phyloP scores from a whole-genome alignment of 2,888 invertebrate genomes.

The Apotomis capreana region DNA sequence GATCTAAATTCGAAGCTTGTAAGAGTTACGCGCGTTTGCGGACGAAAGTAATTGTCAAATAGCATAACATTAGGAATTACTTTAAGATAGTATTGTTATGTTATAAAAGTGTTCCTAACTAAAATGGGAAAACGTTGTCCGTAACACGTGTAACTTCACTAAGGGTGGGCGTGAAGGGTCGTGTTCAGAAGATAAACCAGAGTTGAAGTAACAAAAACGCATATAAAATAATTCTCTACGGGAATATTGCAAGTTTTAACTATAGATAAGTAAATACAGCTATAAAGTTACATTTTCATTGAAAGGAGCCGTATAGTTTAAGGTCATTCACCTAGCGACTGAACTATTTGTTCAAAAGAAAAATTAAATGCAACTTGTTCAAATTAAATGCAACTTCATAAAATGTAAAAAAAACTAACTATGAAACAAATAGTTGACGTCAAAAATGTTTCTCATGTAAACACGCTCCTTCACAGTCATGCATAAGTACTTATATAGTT shows the following conservation, averaged over 20 bases:
- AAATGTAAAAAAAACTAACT: background rate
- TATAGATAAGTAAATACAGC: too few species aligned
- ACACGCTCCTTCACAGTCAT: conserved; percentile 26
- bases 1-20: conserved; percentile 17
- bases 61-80: background rate
- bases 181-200: background rate
- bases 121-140: background rate
- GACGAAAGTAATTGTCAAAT: background rate
- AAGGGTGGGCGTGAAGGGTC: conserved; percentile 9
- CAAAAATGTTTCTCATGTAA: background rate
- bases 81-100: background rate
- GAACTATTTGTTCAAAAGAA: too few species aligned
- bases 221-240: too few species aligned
- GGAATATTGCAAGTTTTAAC: too few species aligned
- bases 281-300: too few species aligned
- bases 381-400: background rate
- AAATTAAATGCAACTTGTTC: too few species aligned
- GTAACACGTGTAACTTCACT: conserved; percentile 11
- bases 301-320: too few species aligned
- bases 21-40: conserved; percentile 5
- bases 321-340: too few species aligned
- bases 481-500: conserved; percentile 45
- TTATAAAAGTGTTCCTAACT: background rate
- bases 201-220: too few species aligned
- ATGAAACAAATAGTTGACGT: background rate